Percentiles rank a stretch among this genome's conserved stretches.
Conservation (phyloP, 2,888 invertebrate genomes). For the Stictocephala bisonia region DNA sequence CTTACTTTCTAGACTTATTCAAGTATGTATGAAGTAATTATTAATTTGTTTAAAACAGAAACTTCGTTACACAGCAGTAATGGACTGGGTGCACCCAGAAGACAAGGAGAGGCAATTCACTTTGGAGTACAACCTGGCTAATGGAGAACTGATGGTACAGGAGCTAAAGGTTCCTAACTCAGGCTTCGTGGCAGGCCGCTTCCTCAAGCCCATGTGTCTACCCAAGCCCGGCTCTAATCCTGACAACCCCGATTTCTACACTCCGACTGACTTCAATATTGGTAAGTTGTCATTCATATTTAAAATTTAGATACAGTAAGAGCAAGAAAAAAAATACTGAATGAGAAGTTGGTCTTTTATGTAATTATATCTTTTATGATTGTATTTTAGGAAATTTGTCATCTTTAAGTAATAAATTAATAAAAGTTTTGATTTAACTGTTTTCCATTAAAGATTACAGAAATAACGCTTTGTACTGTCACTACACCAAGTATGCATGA, state of each 20-base stretch:
- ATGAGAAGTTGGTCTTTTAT: too few relatives aligned
- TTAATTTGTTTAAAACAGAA: constrained; percentile 65
- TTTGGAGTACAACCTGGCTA: constrained; percentile 78
- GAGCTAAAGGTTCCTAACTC: constrained; percentile 80
- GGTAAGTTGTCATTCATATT: too few relatives aligned
- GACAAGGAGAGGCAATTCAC: constrained; percentile 81
- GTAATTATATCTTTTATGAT: neutral
- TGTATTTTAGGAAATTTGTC: neutral
- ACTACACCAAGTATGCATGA: too few relatives aligned
- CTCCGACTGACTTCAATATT: constrained; percentile 82
- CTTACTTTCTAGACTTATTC: neutral
- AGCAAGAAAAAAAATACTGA: too few relatives aligned
- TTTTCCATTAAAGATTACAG: too few relatives aligned
- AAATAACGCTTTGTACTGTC: too few relatives aligned
- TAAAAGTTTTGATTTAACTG: too few relatives aligned
- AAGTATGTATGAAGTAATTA: constrained; percentile 23
- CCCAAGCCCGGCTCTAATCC: constrained; percentile 76
- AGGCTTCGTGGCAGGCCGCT: constrained; percentile 81
- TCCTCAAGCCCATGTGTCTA: constrained; percentile 74
- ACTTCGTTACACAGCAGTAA: constrained; percentile 78
- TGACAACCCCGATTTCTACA: constrained; percentile 80
- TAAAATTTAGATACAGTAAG: too few relatives aligned
- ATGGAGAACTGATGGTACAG: constrained; percentile 79
- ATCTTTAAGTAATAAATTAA: too few relatives aligned
- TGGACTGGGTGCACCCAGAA: constrained; percentile 84